Percentiles rank a stretch among this genome's conserved stretches.
Evolutionary conservation across 2,113 vertebrate genomes (phyloP).

Genomic region (Tamias sibiricus): DNA sequence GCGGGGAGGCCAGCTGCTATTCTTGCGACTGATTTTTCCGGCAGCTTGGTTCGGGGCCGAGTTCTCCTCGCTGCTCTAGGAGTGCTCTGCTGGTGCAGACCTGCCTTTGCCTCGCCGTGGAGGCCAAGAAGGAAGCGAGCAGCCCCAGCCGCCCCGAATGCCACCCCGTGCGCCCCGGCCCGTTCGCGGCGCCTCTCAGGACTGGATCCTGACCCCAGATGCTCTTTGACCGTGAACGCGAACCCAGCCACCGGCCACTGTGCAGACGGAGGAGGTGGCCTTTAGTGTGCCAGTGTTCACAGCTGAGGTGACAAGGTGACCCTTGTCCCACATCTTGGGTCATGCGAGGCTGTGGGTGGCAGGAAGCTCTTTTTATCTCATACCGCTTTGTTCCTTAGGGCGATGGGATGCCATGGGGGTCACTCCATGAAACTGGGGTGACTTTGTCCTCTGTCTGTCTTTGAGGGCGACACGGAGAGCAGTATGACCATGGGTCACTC

Average conservation of each 20-base stretch:
- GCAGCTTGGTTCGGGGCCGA: constrained; percentile 70
- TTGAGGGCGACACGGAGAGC: not conserved
- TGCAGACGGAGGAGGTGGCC: too few species aligned
- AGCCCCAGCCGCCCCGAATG: constrained; percentile 70
- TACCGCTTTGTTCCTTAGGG: not conserved
- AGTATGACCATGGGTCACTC: fast-evolving
- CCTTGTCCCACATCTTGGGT: constrained; percentile 66
- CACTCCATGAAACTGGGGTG: not conserved
- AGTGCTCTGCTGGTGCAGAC: constrained; percentile 78
- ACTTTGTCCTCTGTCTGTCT: not conserved
- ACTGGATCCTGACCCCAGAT: constrained; percentile 18
- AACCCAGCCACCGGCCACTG: too few species aligned
- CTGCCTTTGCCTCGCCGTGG: constrained; percentile 77
- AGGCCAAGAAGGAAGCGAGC: constrained; percentile 57
- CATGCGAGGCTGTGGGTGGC: not conserved
- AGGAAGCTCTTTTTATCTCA: constrained; percentile 1
- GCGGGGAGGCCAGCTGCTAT: constrained; percentile 64
- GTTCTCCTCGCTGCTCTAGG: constrained; percentile 75
- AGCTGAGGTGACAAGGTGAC: constrained; percentile 57
- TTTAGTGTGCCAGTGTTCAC: not conserved
- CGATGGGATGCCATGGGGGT: not conserved
- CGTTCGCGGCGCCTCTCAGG: constrained; percentile 42
- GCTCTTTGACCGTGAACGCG: not conserved
- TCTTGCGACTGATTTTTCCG: constrained; percentile 77
- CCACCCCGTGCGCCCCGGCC: constrained; percentile 53